Evolutionary conservation across 2,888 invertebrate genomes (phyloP).

Genomic region (Danaus chrysippus): DNA sequence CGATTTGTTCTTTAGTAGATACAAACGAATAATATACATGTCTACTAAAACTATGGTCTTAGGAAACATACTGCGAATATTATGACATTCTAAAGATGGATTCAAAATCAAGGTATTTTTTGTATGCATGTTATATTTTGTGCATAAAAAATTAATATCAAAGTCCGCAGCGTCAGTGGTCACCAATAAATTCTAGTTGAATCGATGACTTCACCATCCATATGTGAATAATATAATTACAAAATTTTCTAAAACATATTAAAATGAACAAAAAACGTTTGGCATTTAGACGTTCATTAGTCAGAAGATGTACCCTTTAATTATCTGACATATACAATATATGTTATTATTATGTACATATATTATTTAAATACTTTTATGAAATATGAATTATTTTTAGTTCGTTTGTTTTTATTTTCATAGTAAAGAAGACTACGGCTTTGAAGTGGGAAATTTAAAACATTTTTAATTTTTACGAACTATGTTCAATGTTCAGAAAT

Average conservation of each 20-base stretch:
- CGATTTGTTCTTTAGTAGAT: slow-evolving; percentile 39
- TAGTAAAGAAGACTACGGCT: background rate
- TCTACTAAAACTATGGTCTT: background rate
- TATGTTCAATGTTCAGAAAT: slow-evolving; percentile 1
- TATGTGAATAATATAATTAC: too few species aligned
- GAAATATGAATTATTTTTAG: background rate
- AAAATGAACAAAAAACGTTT: too few species aligned
- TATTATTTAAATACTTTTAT: slow-evolving; percentile 11
- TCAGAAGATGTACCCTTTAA: background rate
- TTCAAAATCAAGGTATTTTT: too few species aligned
- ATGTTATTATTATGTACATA: background rate
- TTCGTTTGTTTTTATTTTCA: background rate
- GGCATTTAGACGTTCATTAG: background rate
- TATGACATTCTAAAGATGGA: too few species aligned
- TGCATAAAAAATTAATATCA: too few species aligned
- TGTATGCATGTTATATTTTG: too few species aligned
- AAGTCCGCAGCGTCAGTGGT: too few species aligned
- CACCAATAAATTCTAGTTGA: too few species aligned
- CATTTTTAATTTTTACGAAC: too few species aligned
- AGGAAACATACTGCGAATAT: background rate
- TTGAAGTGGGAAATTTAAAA: slow-evolving; percentile 4
- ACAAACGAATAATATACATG: slow-evolving; percentile 31
- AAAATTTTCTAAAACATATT: too few species aligned
- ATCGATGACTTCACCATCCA: too few species aligned
- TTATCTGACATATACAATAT: background rate